Conservation (phyloP, 2,888 invertebrate genomes). For the Eucera pruinosa region DNA sequence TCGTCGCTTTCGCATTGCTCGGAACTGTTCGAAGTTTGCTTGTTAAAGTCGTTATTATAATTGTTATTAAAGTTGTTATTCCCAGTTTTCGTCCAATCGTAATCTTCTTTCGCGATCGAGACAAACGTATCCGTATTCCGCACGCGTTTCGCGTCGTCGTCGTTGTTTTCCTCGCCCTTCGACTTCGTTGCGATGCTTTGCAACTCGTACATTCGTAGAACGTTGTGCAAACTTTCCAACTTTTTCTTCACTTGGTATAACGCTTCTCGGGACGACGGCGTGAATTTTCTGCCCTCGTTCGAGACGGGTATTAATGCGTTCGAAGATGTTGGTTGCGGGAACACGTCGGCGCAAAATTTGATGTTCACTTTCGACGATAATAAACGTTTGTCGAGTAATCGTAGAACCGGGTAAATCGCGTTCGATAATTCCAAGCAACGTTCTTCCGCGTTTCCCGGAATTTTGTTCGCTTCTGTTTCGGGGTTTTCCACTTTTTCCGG, state of each 20-base stretch:
- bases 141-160: not conserved
- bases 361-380: slow-evolving; percentile 52
- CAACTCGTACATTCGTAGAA: slow-evolving; percentile 64
- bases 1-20: slow-evolving; percentile 45
- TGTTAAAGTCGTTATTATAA: not conserved
- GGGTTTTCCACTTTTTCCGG: not conserved
- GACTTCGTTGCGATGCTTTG: slow-evolving; percentile 26
- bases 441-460: not conserved
- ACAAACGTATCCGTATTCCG: slow-evolving; percentile 29
- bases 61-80: slow-evolving; percentile 2
- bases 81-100: slow-evolving; percentile 2
- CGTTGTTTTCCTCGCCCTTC: not conserved
- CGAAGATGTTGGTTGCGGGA: slow-evolving; percentile 29
- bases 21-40: slow-evolving; percentile 28
- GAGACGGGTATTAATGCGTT: slow-evolving; percentile 14
- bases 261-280: slow-evolving; percentile 54
- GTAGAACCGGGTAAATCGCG: slow-evolving; percentile 24
- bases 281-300: slow-evolving; percentile 8
- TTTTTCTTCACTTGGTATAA: slow-evolving; percentile 71
- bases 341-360: slow-evolving; percentile 44
- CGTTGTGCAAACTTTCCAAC: slow-evolving; percentile 73
- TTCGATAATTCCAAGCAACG: slow-evolving; percentile 21
- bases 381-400: slow-evolving; percentile 14
- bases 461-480: not conserved
- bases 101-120: not conserved